phyloP scores from a whole-genome alignment of 1,140 invertebrate species.

The Ceratina australensis region DNA sequence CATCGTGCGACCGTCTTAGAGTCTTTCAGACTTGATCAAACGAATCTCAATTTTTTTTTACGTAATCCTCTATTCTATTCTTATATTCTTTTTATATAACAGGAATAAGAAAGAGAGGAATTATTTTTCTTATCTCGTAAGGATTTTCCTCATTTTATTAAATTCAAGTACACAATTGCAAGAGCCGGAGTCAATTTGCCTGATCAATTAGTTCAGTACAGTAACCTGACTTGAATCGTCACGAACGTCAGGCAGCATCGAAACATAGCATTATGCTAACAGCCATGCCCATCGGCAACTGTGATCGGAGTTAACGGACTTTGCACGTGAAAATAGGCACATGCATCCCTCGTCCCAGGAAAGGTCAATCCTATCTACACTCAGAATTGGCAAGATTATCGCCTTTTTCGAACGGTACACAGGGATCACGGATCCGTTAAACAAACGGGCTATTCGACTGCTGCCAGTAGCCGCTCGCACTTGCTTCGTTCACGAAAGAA shows the following conservation, averaged over 20 bases:
- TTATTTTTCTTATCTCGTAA: too few species aligned
- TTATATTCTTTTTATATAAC: conserved; percentile 6
- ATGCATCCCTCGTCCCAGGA: conserved; percentile 37
- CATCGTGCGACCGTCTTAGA: conserved; percentile 24
- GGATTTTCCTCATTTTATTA: too few species aligned
- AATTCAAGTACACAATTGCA: neutral
- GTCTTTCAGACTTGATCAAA: conserved; percentile 27
- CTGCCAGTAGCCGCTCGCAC: neutral
- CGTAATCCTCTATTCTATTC: conserved; percentile 21
- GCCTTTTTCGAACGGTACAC: neutral
- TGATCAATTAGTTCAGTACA: conserved; percentile 38
- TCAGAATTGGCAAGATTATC: conserved; percentile 22
- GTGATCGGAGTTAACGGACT: conserved; percentile 64
- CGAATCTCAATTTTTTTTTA: conserved; percentile 16
- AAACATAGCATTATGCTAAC: conserved; percentile 62
- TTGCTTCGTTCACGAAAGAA: neutral
- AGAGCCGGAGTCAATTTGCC: neutral
- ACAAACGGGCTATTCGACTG: neutral
- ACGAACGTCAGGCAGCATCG: conserved; percentile 44
- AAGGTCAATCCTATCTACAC: conserved; percentile 47
- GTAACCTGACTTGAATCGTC: conserved; percentile 20
- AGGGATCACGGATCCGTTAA: neutral
- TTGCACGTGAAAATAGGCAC: conserved; percentile 58
- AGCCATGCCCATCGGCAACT: conserved; percentile 25
- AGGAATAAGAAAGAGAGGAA: neutral